These are phyloP conservation scores for Addax nasomaculatus DNA, from an alignment of 2,113 vertebrate species.

Conservation along the genomic window DNA sequence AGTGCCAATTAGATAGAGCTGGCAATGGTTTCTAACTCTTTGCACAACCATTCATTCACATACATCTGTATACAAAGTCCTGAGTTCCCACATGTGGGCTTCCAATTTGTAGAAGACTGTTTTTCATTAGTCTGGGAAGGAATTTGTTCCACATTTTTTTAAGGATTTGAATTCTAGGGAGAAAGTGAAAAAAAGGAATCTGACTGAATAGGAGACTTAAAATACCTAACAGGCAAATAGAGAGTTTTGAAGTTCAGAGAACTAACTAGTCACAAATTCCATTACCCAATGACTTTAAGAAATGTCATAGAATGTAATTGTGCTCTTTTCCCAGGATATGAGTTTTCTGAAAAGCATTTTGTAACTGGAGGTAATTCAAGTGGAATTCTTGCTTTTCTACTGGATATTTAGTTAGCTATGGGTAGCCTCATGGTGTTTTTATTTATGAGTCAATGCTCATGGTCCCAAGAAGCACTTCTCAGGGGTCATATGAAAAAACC, in stretches of 20 bases:
- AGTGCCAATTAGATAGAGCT: neutral
- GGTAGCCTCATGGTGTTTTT: neutral
- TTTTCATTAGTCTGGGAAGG: conserved; percentile 56
- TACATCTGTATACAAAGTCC: neutral
- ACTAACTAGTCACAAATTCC: neutral
- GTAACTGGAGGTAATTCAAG: neutral
- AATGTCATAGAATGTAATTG: neutral
- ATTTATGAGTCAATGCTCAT: neutral
- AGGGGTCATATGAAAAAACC: neutral
- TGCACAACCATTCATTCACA: neutral
- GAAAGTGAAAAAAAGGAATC: neutral
- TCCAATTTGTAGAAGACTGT: conserved; percentile 34
- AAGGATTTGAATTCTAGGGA: conserved; percentile 31
- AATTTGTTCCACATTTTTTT: conserved; percentile 48
- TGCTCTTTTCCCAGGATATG: neutral
- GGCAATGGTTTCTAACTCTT: neutral
- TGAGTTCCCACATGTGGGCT: conserved; percentile 16
- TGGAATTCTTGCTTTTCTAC: neutral
- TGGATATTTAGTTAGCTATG: neutral
- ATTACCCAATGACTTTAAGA: neutral
- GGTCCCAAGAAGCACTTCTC: neutral
- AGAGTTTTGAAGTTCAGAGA: neutral
- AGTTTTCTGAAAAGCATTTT: neutral
- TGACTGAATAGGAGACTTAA: neutral
- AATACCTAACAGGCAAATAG: neutral